phyloP scores from a whole-genome alignment of 1,140 invertebrate species.

The Parapsyche elsis region DNA sequence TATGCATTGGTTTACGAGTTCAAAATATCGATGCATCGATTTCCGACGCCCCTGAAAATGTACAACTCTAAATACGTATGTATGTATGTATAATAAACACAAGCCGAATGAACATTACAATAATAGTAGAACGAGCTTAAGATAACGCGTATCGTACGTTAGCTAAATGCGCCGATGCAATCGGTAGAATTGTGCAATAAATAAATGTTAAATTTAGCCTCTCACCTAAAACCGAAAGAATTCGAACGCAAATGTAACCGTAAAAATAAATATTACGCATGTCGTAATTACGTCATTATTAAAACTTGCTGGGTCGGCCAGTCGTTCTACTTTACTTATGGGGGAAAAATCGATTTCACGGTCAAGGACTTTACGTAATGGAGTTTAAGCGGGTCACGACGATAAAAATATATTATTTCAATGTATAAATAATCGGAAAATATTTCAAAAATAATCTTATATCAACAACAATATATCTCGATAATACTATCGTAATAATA shows the following conservation, averaged over 20 bases:
- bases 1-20: background rate
- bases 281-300: background rate
- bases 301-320: background rate
- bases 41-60: background rate
- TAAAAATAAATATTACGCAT: slow-evolving; percentile 10
- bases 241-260: background rate
- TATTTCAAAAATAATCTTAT: no score
- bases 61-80: no score
- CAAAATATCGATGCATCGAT: background rate
- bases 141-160: no score
- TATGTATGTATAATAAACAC: no score
- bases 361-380: slow-evolving; percentile 23
- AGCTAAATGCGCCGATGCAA: no score
- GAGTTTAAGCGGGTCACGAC: background rate
- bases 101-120: background rate
- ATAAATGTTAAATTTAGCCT: background rate
- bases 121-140: no score
- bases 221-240: background rate
- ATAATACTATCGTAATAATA: no score
- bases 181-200: background rate
- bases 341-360: slow-evolving; percentile 35
- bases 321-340: slow-evolving; percentile 2
- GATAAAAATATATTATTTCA: no score
- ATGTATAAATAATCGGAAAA: no score
- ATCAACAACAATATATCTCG: no score